phyloP scores from a whole-genome alignment of 1,140 invertebrate species.

The Lordiphosa collinella region DNA sequence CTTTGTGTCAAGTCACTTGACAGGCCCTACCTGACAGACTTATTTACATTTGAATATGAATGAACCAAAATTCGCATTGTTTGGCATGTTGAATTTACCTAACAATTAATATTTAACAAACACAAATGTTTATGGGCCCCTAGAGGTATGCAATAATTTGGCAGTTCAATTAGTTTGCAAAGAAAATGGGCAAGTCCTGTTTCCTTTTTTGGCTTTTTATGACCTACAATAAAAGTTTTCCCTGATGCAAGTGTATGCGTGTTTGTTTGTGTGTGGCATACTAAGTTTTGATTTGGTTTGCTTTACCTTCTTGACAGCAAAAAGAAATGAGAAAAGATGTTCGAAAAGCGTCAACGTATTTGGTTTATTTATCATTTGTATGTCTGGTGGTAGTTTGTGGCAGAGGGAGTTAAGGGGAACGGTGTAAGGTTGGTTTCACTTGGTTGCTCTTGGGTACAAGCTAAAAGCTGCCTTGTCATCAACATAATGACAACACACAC shows the following conservation, averaged over 20 bases:
- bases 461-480: conserved; percentile 38
- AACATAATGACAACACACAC: conserved; percentile 32
- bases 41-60: conserved; percentile 53
- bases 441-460: neutral
- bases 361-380: conserved; percentile 47
- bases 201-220: conserved; percentile 44
- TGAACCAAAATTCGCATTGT: neutral
- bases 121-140: conserved; percentile 37
- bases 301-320: conserved; percentile 67
- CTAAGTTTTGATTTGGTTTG: conserved; percentile 77
- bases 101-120: conserved; percentile 9
- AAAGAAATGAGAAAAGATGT: conserved; percentile 30
- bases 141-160: conserved; percentile 60
- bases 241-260: conserved; percentile 22
- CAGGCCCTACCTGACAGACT: conserved; percentile 41
- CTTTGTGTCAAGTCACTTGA: conserved; percentile 68
- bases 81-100: neutral
- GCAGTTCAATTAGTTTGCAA: conserved; percentile 73
- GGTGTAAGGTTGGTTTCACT: conserved; percentile 6
- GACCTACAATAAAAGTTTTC: conserved; percentile 68
- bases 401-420: neutral
- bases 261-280: conserved; percentile 54
- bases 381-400: neutral
- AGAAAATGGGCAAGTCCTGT: conserved; percentile 58
- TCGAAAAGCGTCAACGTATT: conserved; percentile 30